Base-by-base conservation (phyloP, 2,888 invertebrate genomes). In the Folsomia manolachei region DNA sequence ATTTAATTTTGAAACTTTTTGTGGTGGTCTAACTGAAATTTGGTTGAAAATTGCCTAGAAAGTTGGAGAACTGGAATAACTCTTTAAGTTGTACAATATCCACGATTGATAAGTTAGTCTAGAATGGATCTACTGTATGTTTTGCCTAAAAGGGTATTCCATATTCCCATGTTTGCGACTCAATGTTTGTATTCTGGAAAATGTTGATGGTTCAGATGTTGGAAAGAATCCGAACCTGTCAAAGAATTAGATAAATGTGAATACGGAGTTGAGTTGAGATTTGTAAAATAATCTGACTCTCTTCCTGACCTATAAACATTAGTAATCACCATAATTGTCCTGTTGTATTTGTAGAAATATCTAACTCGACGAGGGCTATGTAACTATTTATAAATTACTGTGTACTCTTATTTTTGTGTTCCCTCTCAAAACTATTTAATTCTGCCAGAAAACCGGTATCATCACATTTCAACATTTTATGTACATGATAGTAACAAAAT, bases 181-280 rank as follows among this genome's bases (percentile, higher is more conserved):
- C 78, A 78, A 71, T 78, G 78, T 71, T 78, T 78, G 73, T 78
- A 78, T 72, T 78, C 78, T 60, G 76, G 78, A 71, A 78, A 78
- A 72, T 71, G 76, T 52, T 74, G 78, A 70, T 73, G 65, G 63
- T 70, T 52, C 67, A 53, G 65, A 67, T 70, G 73, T 63, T 78
- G 72, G 71, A 78, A 78, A 70, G 72, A 72, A 74, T 74, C 76
- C 75, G 73, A 73, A 73, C 78, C 78, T 78, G 78, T 75, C 67
- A 70, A 75, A 74, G 76, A 67, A 39, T 39, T 14, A 39, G 14
- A 14, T 4, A 39, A 39, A 39, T 39, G 39, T 39, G 39, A 39
- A 39, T 39, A 39, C 39, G 4, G 39, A 39, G n/a, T n/a, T n/a
- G n/a, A n/a, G n/a, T n/a, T n/a, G n/a, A n/a, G n/a, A n/a, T n/a